Evolutionary conservation across 2,888 invertebrate species (phyloP), one percentile per base, ranked within the genome.

Genomic region (Ophonus ardosiacus): DNA sequence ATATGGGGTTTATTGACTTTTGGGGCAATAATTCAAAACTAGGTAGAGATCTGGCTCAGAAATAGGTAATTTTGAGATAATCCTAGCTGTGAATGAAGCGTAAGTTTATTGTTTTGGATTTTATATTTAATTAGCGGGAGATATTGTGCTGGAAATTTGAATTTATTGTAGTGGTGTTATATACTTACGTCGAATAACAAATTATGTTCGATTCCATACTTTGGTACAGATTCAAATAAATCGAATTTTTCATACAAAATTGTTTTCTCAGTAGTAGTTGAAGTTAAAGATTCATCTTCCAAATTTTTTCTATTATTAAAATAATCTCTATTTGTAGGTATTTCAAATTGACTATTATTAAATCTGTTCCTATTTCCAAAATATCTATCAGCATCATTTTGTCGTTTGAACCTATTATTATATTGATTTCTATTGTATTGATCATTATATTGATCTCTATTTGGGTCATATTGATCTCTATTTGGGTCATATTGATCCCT

Each of bases 191-290:
- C 96, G 86, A 98, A 93, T 21, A 98, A 90, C 74, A 97, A 92
- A 92, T 97, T 97, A 4, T 94, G 94, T 78, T 94, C 94, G 13
- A 92, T 92, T 7, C 94, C 95, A 89, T 96, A 95, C 88, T 92
- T 91, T 3, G 93, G 94, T 24, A 93, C 93, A 0, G 97, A 97
- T 87, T 95, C 94, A 89, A 97, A 97, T 74, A 97, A 90, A 85
- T 94, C 92, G 89, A 97, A 97, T 0, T 93, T 91, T 88, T 96
- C 96, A 83, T 90, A 91, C 84, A 88, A 90, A 15, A 51, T 83
- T 63, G 40, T 83, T 81, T 59, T 86, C 86, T 59, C 87, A 61
- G 78, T 87, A 57, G 63, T 87, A 85, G 65, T 86, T 86, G 79
- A 51, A 78, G 86, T 86, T 18, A 83, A 84, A 51, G 13, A 51